Percentiles rank a stretch among this genome's conserved stretches.
These are phyloP conservation scores for Campopleginae sp. DNA, from an alignment of 2,888 invertebrate genomes.

Conservation along the genomic window DNA sequence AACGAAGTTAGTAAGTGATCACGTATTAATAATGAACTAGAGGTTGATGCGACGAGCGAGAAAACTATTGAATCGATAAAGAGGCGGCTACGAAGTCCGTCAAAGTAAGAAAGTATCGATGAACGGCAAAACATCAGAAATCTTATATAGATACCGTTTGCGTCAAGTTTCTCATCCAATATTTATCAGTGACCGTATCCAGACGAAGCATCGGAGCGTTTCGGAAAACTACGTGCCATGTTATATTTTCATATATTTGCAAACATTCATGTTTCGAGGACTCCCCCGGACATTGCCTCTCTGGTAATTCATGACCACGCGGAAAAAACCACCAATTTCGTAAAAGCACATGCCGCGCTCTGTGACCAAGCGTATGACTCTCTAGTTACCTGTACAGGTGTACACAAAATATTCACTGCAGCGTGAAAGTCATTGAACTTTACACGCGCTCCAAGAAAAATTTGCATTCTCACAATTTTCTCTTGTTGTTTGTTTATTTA, in stretches of 20 bases:
- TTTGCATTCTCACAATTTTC: neutral
- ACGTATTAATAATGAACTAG: constrained; percentile 18
- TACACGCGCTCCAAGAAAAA: constrained; percentile 13
- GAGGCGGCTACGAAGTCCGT: neutral
- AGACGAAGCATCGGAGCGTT: constrained; percentile 8
- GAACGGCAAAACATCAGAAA: neutral
- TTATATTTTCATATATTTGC: constrained; percentile 32
- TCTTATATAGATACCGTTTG: neutral
- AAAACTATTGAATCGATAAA: constrained; percentile 18
- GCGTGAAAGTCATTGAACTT: constrained; percentile 53
- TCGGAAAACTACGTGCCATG: neutral
- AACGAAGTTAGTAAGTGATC: neutral
- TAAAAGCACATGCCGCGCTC: constrained; percentile 75
- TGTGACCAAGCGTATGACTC: constrained; percentile 76
- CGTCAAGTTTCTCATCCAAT: constrained; percentile 14
- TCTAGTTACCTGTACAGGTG: constrained; percentile 71
- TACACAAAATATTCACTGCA: constrained; percentile 46
- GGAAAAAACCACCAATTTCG: constrained; percentile 76
- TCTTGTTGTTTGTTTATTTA: constrained; percentile 2
- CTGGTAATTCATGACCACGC: constrained; percentile 75
- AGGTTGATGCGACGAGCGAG: neutral
- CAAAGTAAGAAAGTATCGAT: constrained; percentile 5
- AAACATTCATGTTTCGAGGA: constrained; percentile 19
- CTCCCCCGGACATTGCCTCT: constrained; percentile 54
- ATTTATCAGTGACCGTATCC: neutral